Evolutionary conservation across 2,888 invertebrate genomes (phyloP).

Genomic region (Cataglyphis albicans): DNA sequence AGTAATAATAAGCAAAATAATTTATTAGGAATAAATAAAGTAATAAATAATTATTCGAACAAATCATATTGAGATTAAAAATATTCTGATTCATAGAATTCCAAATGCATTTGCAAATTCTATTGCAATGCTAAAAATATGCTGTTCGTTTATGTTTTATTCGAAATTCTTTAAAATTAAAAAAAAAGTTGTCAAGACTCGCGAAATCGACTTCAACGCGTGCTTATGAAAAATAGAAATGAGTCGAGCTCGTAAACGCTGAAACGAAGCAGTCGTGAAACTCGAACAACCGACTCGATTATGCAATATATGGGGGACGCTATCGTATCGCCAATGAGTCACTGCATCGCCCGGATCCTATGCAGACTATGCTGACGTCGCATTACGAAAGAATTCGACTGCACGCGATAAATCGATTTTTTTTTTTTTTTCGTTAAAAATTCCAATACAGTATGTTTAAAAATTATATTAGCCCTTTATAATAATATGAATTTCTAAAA

Average conservation of each 20-base stretch:
- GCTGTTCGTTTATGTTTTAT: neutral
- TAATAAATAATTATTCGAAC: neutral
- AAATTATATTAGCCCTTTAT: neutral
- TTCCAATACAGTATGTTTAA: neutral
- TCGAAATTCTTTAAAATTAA: neutral
- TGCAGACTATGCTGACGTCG: constrained; percentile 59
- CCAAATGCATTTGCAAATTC: neutral
- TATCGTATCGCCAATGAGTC: constrained; percentile 83
- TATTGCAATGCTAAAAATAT: neutral
- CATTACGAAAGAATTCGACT: constrained; percentile 24
- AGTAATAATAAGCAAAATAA: neutral
- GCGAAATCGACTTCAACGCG: neutral
- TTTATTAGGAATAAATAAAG: no score
- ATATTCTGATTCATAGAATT: neutral
- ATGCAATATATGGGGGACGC: constrained; percentile 78
- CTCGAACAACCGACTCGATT: constrained; percentile 82
- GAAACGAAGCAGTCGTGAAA: constrained; percentile 78
- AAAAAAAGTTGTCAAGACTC: constrained; percentile 9
- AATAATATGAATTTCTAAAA: neutral
- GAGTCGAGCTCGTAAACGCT: constrained; percentile 63
- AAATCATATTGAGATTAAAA: neutral
- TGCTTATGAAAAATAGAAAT: constrained; percentile 42
- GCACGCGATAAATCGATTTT: constrained; percentile 15
- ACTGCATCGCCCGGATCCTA: constrained; percentile 76
- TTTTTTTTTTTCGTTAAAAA: constrained; percentile 2